Evolutionary conservation across 2,797 vertebrate genomes (phyloP).

Genomic region (Smutsia temminckii): DNA sequence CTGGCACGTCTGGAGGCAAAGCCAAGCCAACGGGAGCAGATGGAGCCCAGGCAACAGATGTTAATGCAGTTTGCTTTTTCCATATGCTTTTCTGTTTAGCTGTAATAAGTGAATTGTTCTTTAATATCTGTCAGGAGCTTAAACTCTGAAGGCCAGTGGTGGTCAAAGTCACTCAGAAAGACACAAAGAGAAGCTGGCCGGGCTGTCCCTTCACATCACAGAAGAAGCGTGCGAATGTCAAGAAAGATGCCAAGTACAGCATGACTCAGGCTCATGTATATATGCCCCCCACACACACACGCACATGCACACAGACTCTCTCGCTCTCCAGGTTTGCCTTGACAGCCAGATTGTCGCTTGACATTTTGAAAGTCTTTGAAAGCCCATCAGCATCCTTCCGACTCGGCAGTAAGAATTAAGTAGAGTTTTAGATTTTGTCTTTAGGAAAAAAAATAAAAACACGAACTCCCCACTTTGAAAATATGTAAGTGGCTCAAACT

Average conservation of each 20-base stretch:
- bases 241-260: not conserved
- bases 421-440: not conserved
- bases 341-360: not conserved
- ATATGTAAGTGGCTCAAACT: not conserved
- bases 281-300: fast-evolving
- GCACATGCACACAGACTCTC: fast-evolving
- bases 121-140: slow-evolving; percentile 77
- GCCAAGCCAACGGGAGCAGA: slow-evolving; percentile 81
- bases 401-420: not conserved
- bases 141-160: slow-evolving; percentile 66
- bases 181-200: not conserved
- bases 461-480: not conserved
- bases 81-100: slow-evolving; percentile 82
- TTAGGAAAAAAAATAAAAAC: not conserved
- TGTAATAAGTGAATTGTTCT: slow-evolving; percentile 81
- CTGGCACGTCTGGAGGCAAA: slow-evolving; percentile 77
- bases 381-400: fast-evolving
- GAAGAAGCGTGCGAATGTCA: not conserved
- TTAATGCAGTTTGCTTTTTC: slow-evolving; percentile 78
- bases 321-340: not conserved
- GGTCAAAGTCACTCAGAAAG: slow-evolving; percentile 33
- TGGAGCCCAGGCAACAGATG: slow-evolving; percentile 82
- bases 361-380: not conserved
- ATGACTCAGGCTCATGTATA: too few species aligned
- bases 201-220: not conserved